Evolutionary conservation across 2,888 invertebrate genomes (phyloP).

Genomic region (Microlaimidae sp.): DNA sequence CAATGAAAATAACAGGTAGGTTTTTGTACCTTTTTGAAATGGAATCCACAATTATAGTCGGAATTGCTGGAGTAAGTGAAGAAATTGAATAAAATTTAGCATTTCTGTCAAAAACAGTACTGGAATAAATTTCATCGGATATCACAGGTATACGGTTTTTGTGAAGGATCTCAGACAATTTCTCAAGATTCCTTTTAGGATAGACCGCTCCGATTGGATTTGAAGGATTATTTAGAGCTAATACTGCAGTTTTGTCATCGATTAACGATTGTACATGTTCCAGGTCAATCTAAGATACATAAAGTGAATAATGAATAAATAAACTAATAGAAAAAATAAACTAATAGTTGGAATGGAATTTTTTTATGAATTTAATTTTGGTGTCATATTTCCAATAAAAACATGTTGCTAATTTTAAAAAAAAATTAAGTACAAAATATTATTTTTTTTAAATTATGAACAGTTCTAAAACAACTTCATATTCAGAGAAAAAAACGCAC

Average conservation of each 20-base stretch:
- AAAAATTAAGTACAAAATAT: too few species aligned
- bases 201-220: slow-evolving; percentile 40
- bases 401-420: too few species aligned
- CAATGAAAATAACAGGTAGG: too few species aligned
- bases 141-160: slow-evolving; percentile 33
- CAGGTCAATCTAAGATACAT: background rate
- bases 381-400: too few species aligned
- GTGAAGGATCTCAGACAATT: slow-evolving; percentile 24
- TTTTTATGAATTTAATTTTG: too few species aligned
- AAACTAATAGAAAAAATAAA: too few species aligned
- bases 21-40: background rate
- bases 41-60: background rate
- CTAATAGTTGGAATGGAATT: too few species aligned
- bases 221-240: slow-evolving; percentile 36
- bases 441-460: too few species aligned
- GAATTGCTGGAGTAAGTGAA: background rate
- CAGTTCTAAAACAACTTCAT: too few species aligned
- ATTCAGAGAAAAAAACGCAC: too few species aligned
- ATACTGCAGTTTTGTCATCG: background rate
- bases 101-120: slow-evolving; percentile 31
- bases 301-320: too few species aligned
- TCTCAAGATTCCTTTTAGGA: slow-evolving; percentile 30
- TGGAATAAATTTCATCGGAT: slow-evolving; percentile 39
- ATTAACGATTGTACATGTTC: background rate
- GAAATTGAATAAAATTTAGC: too few species aligned